phyloP scores from a whole-genome alignment of 2,888 invertebrate genomes.

The Boloria euphrosyne region DNA sequence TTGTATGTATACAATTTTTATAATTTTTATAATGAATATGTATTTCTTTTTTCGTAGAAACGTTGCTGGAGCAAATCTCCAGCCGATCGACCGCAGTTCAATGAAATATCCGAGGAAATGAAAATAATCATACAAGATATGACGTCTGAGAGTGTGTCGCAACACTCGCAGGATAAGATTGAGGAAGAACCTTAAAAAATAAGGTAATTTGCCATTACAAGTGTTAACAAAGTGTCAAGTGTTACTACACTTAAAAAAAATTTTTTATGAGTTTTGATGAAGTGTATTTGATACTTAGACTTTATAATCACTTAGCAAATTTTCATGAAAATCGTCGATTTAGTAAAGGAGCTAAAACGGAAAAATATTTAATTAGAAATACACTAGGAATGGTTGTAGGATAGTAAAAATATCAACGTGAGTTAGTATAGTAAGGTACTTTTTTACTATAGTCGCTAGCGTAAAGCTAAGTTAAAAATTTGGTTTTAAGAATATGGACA shows the following conservation, averaged over 20 bases:
- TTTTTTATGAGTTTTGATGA: not conserved
- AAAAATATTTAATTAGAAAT: not conserved
- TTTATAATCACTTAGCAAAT: too few relatives aligned
- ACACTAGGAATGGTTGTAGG: not conserved
- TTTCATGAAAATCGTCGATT: too few relatives aligned
- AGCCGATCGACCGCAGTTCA: conserved; percentile 85
- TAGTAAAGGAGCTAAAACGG: too few relatives aligned
- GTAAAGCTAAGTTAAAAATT: conserved; percentile 3
- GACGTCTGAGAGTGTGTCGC: conserved; percentile 56
- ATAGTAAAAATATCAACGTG: conserved; percentile 3
- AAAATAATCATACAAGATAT: conserved; percentile 56
- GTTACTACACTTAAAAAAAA: not conserved
- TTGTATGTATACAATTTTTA: too few relatives aligned
- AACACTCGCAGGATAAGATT: conserved; percentile 44
- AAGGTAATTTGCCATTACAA: not conserved
- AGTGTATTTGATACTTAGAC: not conserved
- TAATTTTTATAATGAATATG: too few relatives aligned
- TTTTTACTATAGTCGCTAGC: conserved; percentile 4
- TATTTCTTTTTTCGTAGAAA: conserved; percentile 60
- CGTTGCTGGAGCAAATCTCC: conserved; percentile 87
- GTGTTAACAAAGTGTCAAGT: not conserved
- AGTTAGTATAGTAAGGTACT: conserved; percentile 5
- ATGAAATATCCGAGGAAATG: conserved; percentile 76
- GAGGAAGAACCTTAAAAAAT: conserved; percentile 29
- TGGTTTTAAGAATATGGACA: not conserved